A percentile compares a stretch with the other conserved stretches of the same genome.
These are phyloP conservation scores for Lymantria monacha DNA, from an alignment of 2,888 invertebrate genomes.

Conservation along the genomic window DNA sequence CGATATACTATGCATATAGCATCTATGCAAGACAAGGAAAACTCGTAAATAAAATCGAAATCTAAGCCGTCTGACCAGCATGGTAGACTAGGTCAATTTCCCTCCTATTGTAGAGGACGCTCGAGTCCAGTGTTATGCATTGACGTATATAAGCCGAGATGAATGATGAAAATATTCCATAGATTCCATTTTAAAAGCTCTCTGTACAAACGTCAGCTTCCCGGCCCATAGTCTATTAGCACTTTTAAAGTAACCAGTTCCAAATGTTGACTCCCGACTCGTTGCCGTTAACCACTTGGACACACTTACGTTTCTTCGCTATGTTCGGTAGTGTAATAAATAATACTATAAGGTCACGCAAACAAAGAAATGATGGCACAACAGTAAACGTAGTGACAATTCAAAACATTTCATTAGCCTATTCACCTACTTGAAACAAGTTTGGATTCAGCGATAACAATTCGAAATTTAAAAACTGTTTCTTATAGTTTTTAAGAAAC, in stretches of 20 bases:
- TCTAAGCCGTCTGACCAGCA: too few relatives aligned
- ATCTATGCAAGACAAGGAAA: too few relatives aligned
- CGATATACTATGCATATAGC: too few relatives aligned
- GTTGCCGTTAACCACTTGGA: background rate
- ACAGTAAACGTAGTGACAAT: conserved; percentile 21
- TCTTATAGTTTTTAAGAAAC: too few relatives aligned
- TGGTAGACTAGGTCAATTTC: too few relatives aligned
- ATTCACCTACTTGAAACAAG: conserved; percentile 27
- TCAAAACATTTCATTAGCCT: conserved; percentile 27
- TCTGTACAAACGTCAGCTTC: conserved; percentile 11
- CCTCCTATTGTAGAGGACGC: too few relatives aligned
- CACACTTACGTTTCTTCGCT: too few relatives aligned
- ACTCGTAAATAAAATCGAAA: too few relatives aligned
- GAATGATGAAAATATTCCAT: too few relatives aligned
- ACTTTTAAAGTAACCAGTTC: conserved; percentile 23
- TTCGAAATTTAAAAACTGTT: background rate
- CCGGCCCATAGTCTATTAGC: conserved; percentile 24
- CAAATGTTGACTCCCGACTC: conserved; percentile 11
- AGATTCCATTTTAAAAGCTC: background rate
- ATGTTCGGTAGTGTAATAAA: too few relatives aligned
- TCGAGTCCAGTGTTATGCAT: too few relatives aligned
- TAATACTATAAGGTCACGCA: conserved; percentile 3
- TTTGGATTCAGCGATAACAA: conserved; percentile 10
- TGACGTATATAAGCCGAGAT: too few relatives aligned
- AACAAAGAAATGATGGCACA: conserved; percentile 25